These are phyloP conservation scores for Chaetodon trifasciatus DNA, from an alignment of 2,797 vertebrate species.

Conservation along the genomic window DNA sequence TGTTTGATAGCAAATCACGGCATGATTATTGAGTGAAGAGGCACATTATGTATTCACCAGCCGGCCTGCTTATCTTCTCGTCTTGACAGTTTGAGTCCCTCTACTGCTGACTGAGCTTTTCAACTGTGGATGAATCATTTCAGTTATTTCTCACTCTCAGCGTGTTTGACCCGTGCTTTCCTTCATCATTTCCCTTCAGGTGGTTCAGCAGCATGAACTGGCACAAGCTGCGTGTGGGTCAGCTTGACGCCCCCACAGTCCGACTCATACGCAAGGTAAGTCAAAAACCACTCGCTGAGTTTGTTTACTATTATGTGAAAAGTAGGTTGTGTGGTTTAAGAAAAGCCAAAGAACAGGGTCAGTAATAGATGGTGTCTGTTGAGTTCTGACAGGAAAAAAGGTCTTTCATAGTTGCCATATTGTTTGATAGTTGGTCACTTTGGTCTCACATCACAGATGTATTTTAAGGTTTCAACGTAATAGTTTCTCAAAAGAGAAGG, in stretches of 20 bases:
- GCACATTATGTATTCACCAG: neutral
- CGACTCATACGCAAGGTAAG: slow-evolving; percentile 85
- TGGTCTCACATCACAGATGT: too few relatives aligned
- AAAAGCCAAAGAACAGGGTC: neutral
- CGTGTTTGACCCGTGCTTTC: neutral
- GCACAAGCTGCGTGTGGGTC: slow-evolving; percentile 86
- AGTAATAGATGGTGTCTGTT: too few relatives aligned
- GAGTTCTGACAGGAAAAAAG: too few relatives aligned
- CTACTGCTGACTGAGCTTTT: neutral
- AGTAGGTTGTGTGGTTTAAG: neutral
- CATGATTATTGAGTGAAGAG: neutral
- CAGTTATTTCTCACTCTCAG: neutral
- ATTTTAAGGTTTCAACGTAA: too few relatives aligned
- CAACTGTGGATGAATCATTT: neutral
- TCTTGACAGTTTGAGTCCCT: slow-evolving; percentile 2
- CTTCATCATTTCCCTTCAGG: slow-evolving; percentile 60
- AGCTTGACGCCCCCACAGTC: slow-evolving; percentile 85
- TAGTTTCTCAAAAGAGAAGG: too few relatives aligned
- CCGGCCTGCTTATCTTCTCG: neutral
- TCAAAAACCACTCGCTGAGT: neutral
- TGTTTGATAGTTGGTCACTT: too few relatives aligned
- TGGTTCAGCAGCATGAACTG: slow-evolving; percentile 89
- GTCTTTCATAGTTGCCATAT: too few relatives aligned
- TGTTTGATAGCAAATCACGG: neutral
- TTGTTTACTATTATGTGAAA: neutral